Percentiles rank a stretch among this genome's conserved stretches.
Conservation (phyloP, 2,797 vertebrate species). For the Gallinago stenura region DNA sequence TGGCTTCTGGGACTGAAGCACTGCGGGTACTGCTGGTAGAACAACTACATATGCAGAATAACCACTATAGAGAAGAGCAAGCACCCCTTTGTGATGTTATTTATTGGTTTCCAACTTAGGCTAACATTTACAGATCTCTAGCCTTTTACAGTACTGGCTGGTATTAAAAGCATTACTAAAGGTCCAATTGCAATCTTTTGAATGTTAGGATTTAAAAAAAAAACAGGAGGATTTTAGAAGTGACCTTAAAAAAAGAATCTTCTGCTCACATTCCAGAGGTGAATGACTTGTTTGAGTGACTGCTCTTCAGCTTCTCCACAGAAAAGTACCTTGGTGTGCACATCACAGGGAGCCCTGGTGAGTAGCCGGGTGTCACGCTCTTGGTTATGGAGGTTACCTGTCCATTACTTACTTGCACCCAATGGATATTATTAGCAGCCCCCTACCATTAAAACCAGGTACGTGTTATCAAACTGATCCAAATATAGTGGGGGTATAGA, state of each 20-base stretch:
- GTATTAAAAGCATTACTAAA: neutral
- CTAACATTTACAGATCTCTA: neutral
- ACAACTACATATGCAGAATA: neutral
- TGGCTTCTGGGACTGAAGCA: neutral
- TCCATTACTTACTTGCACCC: neutral
- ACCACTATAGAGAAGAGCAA: neutral
- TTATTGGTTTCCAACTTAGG: neutral
- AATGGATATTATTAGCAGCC: neutral
- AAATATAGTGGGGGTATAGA: neutral
- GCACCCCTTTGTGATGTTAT: neutral
- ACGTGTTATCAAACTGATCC: neutral
- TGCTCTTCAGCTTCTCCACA: neutral
- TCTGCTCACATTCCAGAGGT: neutral
- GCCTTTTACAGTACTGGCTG: neutral
- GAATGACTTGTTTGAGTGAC: neutral
- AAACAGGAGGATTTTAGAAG: neutral
- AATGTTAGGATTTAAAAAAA: neutral
- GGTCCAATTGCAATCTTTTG: neutral
- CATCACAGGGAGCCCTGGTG: neutral
- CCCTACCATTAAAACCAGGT: neutral
- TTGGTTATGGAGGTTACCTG: fast-evolving
- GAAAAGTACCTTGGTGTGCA: neutral
- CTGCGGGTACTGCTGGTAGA: neutral
- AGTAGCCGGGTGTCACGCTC: fast-evolving
- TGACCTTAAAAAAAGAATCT: neutral